phyloP scores from a whole-genome alignment of 2,888 invertebrate species.

The Drosophila mettleri region DNA sequence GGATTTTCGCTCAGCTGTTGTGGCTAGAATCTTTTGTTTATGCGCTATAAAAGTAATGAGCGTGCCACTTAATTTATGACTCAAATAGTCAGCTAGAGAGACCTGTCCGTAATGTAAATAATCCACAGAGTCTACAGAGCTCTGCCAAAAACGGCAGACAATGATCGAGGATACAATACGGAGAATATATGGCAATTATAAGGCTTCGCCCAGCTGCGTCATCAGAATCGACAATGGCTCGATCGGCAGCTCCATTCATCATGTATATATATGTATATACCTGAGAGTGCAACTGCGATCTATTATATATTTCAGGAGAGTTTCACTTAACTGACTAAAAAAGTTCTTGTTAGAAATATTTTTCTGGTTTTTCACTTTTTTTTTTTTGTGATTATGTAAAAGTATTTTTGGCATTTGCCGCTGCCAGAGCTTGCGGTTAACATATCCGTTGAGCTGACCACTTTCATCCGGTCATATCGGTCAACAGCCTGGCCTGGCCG shows the following conservation, averaged over 20 bases:
- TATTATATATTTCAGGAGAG: not conserved
- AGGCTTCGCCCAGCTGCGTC: slow-evolving; percentile 39
- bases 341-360: not conserved
- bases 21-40: slow-evolving; percentile 25
- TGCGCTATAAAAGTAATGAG: slow-evolving; percentile 58
- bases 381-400: slow-evolving; percentile 28
- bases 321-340: not conserved
- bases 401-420: slow-evolving; percentile 43
- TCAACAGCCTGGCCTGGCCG: slow-evolving; percentile 67
- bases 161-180: slow-evolving; percentile 48
- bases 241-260: slow-evolving; percentile 22
- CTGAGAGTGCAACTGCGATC: not conserved
- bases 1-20: slow-evolving; percentile 21
- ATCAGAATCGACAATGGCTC: slow-evolving; percentile 10
- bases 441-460: slow-evolving; percentile 77
- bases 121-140: slow-evolving; percentile 21
- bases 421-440: slow-evolving; percentile 61
- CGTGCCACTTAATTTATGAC: slow-evolving; percentile 63
- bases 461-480: slow-evolving; percentile 76
- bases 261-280: too few relatives aligned
- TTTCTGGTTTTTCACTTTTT: slow-evolving; percentile 11
- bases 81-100: slow-evolving; percentile 46
- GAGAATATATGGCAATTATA: slow-evolving; percentile 25
- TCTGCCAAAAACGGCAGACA: slow-evolving; percentile 55
- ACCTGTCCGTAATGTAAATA: slow-evolving; percentile 43